These are phyloP conservation scores for Hesperia comma DNA, from an alignment of 2,888 invertebrate species.

Conservation along the genomic window DNA sequence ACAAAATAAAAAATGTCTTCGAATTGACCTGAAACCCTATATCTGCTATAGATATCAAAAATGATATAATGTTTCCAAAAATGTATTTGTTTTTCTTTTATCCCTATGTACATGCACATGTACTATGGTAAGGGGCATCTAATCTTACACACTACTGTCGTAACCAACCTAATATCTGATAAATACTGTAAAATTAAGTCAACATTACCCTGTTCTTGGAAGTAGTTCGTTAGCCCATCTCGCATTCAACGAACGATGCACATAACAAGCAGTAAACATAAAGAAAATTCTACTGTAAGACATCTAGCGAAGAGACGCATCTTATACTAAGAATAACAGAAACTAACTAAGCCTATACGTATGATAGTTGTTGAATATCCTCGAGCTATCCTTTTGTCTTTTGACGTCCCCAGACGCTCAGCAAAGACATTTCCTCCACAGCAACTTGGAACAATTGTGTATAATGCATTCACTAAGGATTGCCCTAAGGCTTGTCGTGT, in stretches of 20 bases:
- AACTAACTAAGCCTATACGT: slow-evolving; percentile 22
- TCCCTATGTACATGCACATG: no score
- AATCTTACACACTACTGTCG: no score
- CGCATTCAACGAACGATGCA: not conserved
- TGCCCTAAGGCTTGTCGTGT: slow-evolving; percentile 27
- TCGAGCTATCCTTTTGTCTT: slow-evolving; percentile 33
- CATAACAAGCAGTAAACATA: slow-evolving; percentile 3
- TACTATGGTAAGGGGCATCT: no score
- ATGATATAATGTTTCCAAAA: no score
- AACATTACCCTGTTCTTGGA: not conserved
- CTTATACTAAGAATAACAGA: slow-evolving; percentile 4
- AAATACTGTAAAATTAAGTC: not conserved
- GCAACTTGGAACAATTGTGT: slow-evolving; percentile 29
- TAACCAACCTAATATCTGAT: not conserved
- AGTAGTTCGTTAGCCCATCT: not conserved
- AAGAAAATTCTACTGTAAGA: not conserved
- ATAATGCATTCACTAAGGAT: slow-evolving; percentile 25
- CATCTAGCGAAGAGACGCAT: slow-evolving; percentile 1
- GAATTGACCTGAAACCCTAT: no score
- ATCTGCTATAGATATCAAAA: no score
- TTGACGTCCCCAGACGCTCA: slow-evolving; percentile 34
- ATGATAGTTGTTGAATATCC: slow-evolving; percentile 18
- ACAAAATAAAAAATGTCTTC: no score
- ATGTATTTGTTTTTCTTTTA: no score
- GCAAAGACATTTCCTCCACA: slow-evolving; percentile 20